Evolutionary conservation across 2,888 invertebrate genomes (phyloP).

Genomic region (Theretra japonica): DNA sequence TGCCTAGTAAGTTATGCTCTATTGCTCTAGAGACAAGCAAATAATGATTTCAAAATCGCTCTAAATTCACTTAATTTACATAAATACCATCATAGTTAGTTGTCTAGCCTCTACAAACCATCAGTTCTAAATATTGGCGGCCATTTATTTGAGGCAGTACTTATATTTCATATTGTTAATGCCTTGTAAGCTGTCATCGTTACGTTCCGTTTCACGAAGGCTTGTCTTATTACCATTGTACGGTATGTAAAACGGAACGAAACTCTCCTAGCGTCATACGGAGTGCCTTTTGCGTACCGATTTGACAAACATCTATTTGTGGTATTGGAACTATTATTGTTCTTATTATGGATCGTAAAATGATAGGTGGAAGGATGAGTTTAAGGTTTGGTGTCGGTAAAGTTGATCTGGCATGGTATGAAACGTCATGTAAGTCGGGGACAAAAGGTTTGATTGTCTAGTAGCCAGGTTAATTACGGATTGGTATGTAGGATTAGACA

Average conservation of each 20-base stretch:
- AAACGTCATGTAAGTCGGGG: constrained; percentile 57
- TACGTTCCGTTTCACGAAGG: constrained; percentile 62
- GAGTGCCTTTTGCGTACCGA: constrained; percentile 70
- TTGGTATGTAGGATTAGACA: neutral
- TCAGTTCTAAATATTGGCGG: constrained; percentile 22
- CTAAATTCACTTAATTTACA: neutral
- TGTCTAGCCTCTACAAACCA: neutral
- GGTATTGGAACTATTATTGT: constrained; percentile 30
- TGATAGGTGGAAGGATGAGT: constrained; percentile 1
- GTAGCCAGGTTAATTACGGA: constrained; percentile 64
- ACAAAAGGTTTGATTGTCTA: constrained; percentile 69
- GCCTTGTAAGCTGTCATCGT: constrained; percentile 70
- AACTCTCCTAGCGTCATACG: constrained; percentile 70
- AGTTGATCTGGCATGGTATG: neutral
- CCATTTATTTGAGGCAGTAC: constrained; percentile 37
- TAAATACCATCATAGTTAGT: neutral
- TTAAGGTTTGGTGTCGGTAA: neutral
- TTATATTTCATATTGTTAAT: constrained; percentile 41
- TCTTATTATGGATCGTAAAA: constrained; percentile 8
- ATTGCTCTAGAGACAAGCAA: neutral
- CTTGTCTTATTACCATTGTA: constrained; percentile 77
- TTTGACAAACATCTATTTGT: constrained; percentile 23
- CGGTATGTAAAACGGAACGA: constrained; percentile 60
- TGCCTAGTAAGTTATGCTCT: too few species aligned
- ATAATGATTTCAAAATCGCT: neutral